Evolutionary conservation across 2,113 vertebrate species (phyloP).

Genomic region (Mionectes macconnelli): DNA sequence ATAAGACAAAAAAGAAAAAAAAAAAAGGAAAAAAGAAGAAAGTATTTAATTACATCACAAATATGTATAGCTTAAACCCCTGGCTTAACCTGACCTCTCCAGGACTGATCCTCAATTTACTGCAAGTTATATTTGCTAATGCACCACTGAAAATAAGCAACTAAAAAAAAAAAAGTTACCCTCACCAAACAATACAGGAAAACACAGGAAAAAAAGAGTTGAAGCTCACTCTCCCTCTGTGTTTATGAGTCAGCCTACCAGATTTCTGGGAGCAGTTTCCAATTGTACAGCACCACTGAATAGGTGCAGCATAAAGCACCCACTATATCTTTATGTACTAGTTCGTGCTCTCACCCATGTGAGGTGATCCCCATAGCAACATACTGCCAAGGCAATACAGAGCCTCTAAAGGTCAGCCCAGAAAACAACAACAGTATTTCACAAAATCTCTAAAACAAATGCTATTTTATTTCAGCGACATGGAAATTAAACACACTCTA

Average conservation of each 20-base stretch:
- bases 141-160: neutral
- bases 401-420: constrained; percentile 43
- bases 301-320: neutral
- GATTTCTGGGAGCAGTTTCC: neutral
- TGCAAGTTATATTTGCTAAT: neutral
- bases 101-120: neutral
- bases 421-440: constrained; percentile 50
- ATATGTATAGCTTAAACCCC: neutral
- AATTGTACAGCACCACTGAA: neutral
- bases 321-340: neutral
- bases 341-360: neutral
- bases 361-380: constrained; percentile 55
- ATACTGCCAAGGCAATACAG: neutral
- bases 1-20: neutral
- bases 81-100: neutral
- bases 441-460: constrained; percentile 55
- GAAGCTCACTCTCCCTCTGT: neutral
- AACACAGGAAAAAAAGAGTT: neutral
- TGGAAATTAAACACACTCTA: constrained; percentile 25
- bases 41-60: neutral
- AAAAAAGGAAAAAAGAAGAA: neutral
- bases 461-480: neutral
- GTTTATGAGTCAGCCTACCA: neutral
- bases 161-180: neutral
- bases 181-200: neutral